Percentiles rank a stretch among this genome's conserved stretches.
These are phyloP conservation scores for Parapristionchus giblindavisi DNA, from an alignment of 2,888 invertebrate species.

Conservation along the genomic window DNA sequence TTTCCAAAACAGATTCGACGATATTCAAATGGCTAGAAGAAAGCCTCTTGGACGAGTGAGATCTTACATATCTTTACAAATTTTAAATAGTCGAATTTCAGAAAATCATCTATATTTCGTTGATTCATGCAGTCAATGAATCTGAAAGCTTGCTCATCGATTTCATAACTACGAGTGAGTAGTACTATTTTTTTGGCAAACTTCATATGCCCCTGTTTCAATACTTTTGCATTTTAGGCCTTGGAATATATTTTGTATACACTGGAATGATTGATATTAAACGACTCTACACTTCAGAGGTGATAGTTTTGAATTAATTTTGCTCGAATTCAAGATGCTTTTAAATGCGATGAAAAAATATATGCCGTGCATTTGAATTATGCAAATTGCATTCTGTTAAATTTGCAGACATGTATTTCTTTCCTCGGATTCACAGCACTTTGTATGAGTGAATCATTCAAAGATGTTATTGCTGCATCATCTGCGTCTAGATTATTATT, in stretches of 20 bases:
- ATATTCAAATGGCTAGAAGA: neutral
- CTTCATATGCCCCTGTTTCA: neutral
- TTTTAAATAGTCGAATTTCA: neutral
- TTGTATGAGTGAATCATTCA: neutral
- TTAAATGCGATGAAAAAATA: neutral
- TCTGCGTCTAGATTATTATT: neutral
- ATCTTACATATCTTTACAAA: no score
- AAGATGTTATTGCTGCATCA: constrained; percentile 11
- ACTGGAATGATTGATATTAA: neutral
- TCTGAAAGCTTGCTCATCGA: neutral
- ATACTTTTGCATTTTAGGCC: no score
- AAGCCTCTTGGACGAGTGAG: no score
- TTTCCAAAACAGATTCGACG: constrained; percentile 19
- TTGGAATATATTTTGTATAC: neutral
- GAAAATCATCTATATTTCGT: constrained; percentile 5
- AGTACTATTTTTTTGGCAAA: neutral
- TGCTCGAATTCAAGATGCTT: neutral
- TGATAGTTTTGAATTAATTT: no score
- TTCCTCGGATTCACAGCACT: neutral
- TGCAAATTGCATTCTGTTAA: no score
- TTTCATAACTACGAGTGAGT: constrained; percentile 2
- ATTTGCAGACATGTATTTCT: neutral
- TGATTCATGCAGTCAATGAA: neutral
- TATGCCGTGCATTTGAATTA: no score
- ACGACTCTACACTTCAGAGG: neutral